Base-by-base conservation (phyloP, 2,797 vertebrate species). In the Heliangelus exortis region DNA sequence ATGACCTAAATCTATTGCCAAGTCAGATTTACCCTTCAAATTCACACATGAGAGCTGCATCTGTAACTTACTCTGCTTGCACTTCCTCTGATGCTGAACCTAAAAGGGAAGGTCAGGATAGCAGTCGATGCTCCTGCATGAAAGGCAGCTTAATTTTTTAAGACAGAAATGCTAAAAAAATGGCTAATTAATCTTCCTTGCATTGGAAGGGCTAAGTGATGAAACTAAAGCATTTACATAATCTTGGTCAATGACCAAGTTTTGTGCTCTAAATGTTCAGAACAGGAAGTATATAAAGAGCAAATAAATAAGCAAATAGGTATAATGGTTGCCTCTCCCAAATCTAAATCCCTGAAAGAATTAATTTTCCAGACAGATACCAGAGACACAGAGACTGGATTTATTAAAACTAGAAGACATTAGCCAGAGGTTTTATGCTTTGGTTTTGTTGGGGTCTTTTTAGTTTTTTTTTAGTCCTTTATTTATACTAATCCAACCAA, bases 1-100 rank as follows among this genome's bases (percentile, higher is more conserved):
- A 92, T 75, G 86, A 82, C 91, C 94, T 83, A 61, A 76, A 95
- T 94, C 65, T 82, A 57, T 33, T 91, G 92, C 91, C 95, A 94
- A 94, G 89, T 66, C 71, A 87, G 90, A 90, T 92, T 93, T 92
- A 94, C 72, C 80, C 90, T 96, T 94, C 76, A 92, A 84, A 94
- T 84, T 92, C 78, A 93, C 87, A 87, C 67, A 58, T 6, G 21
- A 55, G 86, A 75, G 61, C 65, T 74, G 85, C 68, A 86, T 76
- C 92, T 87, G 41, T 61, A 94, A 67, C 72, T 87, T 75, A 16
- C 31, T 80, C 53, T 55, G 61, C 76, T 69, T 71, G 84, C 31
- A 54, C 39, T 39, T 81, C 84, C 31, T 84, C 55, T 72, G 83
- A 87, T 94, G 79, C 74, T 87, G 45, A 94, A 82, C 50, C 71